These are phyloP conservation scores for Isichthys henryi DNA, from an alignment of 2,113 vertebrate genomes.

Conservation along the genomic window DNA sequence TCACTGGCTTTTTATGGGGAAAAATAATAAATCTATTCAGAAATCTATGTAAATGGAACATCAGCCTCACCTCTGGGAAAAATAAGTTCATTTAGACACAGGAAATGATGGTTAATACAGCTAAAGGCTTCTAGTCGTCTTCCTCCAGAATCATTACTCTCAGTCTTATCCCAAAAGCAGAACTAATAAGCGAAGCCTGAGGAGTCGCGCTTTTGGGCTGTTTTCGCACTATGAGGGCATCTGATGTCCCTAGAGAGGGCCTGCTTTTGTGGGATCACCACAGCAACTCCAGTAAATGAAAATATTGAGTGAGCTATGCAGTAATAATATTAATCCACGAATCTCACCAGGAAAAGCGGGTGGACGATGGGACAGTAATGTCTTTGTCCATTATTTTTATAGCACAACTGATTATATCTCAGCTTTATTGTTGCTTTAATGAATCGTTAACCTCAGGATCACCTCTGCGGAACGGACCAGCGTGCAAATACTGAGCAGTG, in stretches of 20 bases:
- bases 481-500: neutral
- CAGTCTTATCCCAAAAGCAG: neutral
- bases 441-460: neutral
- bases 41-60: neutral
- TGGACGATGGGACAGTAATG: neutral
- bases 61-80: neutral
- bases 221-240: neutral
- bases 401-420: neutral
- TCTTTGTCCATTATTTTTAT: neutral
- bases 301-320: neutral
- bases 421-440: neutral
- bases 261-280: neutral
- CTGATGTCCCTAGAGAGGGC: neutral
- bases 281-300: neutral
- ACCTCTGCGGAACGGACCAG: neutral
- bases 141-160: neutral
- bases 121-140: neutral
- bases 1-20: neutral
- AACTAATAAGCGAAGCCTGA: neutral
- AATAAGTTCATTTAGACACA: neutral
- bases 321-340: neutral
- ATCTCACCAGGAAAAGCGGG: neutral
- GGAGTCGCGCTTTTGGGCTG: neutral
- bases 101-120: neutral
- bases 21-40: neutral